These are phyloP conservation scores for Tupiocoris notatus DNA, from an alignment of 2,888 invertebrate species.

Conservation along the genomic window DNA sequence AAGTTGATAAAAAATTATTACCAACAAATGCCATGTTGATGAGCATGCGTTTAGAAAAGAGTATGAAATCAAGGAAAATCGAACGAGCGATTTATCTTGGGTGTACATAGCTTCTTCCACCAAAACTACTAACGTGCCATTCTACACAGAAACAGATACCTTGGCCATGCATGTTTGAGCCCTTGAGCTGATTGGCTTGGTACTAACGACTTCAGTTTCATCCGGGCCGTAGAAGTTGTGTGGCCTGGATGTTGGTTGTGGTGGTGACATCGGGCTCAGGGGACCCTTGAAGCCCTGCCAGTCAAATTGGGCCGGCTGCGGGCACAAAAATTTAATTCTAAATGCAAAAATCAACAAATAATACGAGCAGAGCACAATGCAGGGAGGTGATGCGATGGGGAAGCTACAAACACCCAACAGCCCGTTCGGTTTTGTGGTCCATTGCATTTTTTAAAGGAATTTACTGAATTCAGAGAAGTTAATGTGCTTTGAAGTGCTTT, in stretches of 20 bases:
- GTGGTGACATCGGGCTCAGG: constrained; percentile 24
- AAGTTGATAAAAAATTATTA: too few species aligned
- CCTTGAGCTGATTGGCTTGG: constrained; percentile 30
- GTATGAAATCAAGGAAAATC: constrained; percentile 14
- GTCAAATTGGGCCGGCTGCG: constrained; percentile 36
- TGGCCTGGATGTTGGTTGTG: constrained; percentile 16
- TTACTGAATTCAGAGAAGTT: not conserved
- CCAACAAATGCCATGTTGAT: too few species aligned
- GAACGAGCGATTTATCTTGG: constrained; percentile 3
- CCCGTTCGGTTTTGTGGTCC: constrained; percentile 21
- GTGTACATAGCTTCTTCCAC: not conserved
- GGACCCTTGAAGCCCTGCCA: constrained; percentile 39
- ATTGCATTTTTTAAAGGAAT: not conserved
- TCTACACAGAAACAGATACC: constrained; percentile 3
- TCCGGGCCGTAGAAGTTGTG: constrained; percentile 23
- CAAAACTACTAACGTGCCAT: not conserved
- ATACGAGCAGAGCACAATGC: not conserved
- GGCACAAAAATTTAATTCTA: not conserved
- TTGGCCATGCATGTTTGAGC: constrained; percentile 38
- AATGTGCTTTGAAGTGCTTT: constrained; percentile 17
- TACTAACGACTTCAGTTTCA: constrained; percentile 23
- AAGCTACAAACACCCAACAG: constrained; percentile 25
- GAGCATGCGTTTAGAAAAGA: too few species aligned
- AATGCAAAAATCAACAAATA: not conserved
- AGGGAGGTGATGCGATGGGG: not conserved